phyloP scores from a whole-genome alignment of 2,888 invertebrate species.

The Herminia tarsipennalis region DNA sequence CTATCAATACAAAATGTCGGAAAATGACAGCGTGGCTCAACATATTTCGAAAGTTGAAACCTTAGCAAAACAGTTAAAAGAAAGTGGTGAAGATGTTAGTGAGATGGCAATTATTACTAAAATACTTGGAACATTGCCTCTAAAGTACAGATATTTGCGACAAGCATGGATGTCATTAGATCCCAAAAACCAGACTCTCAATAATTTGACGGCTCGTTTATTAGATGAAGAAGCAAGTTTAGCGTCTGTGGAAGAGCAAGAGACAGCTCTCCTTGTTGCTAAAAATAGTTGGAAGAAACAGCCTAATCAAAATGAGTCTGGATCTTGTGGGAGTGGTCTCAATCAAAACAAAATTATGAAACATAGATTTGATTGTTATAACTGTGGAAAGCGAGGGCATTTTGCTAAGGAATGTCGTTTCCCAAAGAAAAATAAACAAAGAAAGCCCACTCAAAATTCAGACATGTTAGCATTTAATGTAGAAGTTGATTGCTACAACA shows the following conservation, averaged over 20 bases:
- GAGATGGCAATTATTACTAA: constrained; percentile 44
- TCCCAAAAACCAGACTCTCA: not conserved
- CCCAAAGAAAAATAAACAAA: not conserved
- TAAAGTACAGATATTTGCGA: too few species aligned
- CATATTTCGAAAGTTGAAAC: constrained; percentile 38
- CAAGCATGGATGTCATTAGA: constrained; percentile 5
- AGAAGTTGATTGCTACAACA: not conserved
- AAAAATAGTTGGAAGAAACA: not conserved
- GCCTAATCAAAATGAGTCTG: not conserved
- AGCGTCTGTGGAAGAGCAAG: not conserved
- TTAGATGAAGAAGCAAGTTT: constrained; percentile 1
- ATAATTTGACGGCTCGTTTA: not conserved
- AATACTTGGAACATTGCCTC: too few species aligned
- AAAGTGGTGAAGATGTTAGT: constrained; percentile 42
- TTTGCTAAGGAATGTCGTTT: constrained; percentile 1
- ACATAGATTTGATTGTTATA: constrained; percentile 3
- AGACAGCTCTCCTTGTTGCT: not conserved
- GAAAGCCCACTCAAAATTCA: not conserved
- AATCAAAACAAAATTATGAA: not conserved
- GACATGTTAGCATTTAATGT: constrained; percentile 4
- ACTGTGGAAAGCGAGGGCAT: constrained; percentile 1
- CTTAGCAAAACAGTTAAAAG: constrained; percentile 36
- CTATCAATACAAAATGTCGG: too few species aligned
- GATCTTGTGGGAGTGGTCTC: not conserved
- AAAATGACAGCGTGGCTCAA: constrained; percentile 34